These are phyloP conservation scores for Amiota mariae DNA, from an alignment of 2,888 invertebrate species.

Conservation along the genomic window DNA sequence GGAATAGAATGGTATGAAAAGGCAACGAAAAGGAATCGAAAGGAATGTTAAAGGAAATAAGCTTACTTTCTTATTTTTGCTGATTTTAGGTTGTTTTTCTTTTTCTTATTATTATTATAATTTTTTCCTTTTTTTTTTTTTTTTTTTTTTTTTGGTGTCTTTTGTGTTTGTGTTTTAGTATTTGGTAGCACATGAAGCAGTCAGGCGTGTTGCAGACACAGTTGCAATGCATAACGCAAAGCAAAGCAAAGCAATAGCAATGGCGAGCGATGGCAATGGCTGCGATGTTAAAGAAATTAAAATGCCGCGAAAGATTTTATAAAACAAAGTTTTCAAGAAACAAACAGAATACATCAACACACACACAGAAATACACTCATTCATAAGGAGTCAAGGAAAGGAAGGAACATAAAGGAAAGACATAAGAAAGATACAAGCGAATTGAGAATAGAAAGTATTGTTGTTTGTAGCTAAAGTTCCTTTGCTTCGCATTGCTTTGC, in stretches of 20 bases:
- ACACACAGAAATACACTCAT: constrained; percentile 8
- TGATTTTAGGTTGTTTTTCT: too few relatives aligned
- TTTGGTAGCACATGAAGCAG: neutral
- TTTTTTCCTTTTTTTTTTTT: too few relatives aligned
- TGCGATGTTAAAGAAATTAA: constrained; percentile 22
- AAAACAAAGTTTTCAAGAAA: constrained; percentile 48
- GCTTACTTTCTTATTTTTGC: neutral
- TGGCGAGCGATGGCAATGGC: neutral
- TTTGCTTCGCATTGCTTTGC: too few relatives aligned
- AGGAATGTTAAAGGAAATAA: neutral
- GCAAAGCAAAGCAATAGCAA: neutral
- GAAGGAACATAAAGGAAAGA: neutral
- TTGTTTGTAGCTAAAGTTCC: constrained; percentile 14
- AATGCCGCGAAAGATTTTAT: constrained; percentile 26
- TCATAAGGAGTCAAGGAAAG: neutral
- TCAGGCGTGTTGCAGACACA: neutral
- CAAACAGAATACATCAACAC: constrained; percentile 38
- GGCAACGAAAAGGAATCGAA: neutral
- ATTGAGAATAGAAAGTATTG: constrained; percentile 4
- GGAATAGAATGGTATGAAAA: too few relatives aligned
- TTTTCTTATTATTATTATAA: too few relatives aligned
- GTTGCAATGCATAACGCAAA: neutral
- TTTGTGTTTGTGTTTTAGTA: neutral
- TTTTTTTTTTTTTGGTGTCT: too few relatives aligned
- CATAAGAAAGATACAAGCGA: neutral